These are phyloP conservation scores for Eira barbara DNA, from an alignment of 2,113 vertebrate species.

Conservation along the genomic window DNA sequence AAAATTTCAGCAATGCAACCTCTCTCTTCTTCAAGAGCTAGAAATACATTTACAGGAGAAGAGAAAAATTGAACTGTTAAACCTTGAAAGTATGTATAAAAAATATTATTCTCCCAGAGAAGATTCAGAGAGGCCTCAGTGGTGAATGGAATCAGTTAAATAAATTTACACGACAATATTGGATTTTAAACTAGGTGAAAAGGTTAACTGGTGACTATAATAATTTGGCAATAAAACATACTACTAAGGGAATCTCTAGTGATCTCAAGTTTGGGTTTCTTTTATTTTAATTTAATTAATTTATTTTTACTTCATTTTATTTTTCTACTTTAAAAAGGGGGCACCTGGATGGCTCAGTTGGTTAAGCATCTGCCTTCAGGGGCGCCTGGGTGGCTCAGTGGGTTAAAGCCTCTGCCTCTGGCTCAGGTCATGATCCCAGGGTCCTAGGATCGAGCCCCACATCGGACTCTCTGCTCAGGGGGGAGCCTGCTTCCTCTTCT, in stretches of 20 bases:
- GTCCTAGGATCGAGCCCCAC: accelerated
- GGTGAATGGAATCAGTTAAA: background rate
- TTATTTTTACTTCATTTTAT: background rate
- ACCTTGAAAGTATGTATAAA: background rate
- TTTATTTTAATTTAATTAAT: background rate
- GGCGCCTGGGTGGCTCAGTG: background rate
- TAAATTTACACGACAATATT: background rate
- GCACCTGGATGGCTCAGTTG: background rate
- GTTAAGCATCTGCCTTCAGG: background rate
- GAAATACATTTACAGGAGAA: constrained; percentile 17
- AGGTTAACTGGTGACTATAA: background rate
- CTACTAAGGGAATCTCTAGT: background rate
- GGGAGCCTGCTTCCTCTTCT: no score
- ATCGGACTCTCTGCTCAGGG: background rate
- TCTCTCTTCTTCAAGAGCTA: constrained; percentile 33
- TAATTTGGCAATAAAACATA: background rate
- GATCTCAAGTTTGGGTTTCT: background rate
- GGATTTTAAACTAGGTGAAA: background rate
- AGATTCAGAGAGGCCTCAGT: background rate
- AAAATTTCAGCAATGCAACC: background rate
- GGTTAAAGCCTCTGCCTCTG: background rate
- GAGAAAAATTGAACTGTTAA: constrained; percentile 1
- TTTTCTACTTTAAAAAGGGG: background rate
- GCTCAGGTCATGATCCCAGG: background rate
- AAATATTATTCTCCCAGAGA: background rate